A percentile compares a stretch with the other conserved stretches of the same genome.
These are phyloP conservation scores for Leptoclinus maculatus DNA, from an alignment of 2,797 vertebrate species.

Conservation along the genomic window DNA sequence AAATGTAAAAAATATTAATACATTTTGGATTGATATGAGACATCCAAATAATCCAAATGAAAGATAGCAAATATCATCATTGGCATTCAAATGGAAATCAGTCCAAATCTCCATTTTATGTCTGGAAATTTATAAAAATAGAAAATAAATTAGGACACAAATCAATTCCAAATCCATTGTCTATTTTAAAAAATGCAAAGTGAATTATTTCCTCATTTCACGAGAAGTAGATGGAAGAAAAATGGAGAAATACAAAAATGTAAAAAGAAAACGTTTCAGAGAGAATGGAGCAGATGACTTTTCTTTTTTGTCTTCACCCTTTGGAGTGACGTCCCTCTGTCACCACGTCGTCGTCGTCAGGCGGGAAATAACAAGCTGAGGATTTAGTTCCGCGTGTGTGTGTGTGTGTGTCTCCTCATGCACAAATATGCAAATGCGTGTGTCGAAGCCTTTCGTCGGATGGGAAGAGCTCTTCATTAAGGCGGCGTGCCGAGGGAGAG, in stretches of 20 bases:
- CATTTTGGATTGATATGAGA: background rate
- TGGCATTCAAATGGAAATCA: background rate
- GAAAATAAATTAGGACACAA: constrained; percentile 4
- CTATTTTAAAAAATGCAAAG: constrained; percentile 35
- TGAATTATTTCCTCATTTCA: constrained; percentile 43
- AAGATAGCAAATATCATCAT: background rate
- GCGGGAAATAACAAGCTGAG: constrained; percentile 22
- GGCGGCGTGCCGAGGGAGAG: constrained; percentile 1
- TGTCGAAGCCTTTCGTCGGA: constrained; percentile 24
- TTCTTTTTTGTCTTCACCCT: constrained; percentile 3
- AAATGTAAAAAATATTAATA: too few relatives aligned
- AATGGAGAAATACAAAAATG: constrained; percentile 35
- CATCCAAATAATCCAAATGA: background rate
- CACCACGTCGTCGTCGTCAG: constrained; percentile 1
- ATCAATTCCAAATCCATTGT: constrained; percentile 37
- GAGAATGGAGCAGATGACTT: constrained; percentile 32
- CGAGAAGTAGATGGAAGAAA: constrained; percentile 4
- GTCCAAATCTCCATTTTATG: background rate
- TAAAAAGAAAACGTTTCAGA: constrained; percentile 25
- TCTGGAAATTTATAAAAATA: background rate
- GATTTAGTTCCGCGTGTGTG: constrained; percentile 2
- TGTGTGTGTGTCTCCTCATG: constrained; percentile 4
- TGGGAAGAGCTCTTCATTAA: constrained; percentile 43
- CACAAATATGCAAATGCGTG: constrained; percentile 18
- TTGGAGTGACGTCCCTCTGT: constrained; percentile 31